Evolutionary conservation across 2,888 invertebrate species (phyloP).

Genomic region (Dichetophora obliterata): DNA sequence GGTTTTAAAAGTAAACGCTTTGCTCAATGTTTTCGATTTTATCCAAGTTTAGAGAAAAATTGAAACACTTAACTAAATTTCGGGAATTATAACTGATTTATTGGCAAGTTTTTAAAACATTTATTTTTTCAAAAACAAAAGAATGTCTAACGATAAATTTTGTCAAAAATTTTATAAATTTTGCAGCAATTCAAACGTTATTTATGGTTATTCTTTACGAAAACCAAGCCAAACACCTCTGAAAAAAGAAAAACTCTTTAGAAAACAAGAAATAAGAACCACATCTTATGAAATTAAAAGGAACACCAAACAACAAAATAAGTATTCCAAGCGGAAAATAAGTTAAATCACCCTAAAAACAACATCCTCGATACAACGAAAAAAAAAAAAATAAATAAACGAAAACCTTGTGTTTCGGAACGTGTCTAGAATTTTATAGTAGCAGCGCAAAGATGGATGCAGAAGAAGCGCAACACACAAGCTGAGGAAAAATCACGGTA

Average conservation of each 20-base stretch:
- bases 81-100: not conserved
- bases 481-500: not conserved
- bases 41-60: no score
- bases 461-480: not conserved
- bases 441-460: not conserved
- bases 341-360: slow-evolving; percentile 33
- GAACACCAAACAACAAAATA: slow-evolving; percentile 17
- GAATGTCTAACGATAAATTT: not conserved
- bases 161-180: not conserved
- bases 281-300: not conserved
- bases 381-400: no score
- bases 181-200: not conserved
- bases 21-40: no score
- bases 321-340: slow-evolving; percentile 36
- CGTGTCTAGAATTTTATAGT: slow-evolving; percentile 9
- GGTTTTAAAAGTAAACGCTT: no score
- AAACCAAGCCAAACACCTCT: no score
- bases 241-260: no score
- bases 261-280: no score
- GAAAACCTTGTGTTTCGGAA: not conserved
- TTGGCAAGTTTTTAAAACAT: no score
- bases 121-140: no score
- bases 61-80: not conserved
- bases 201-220: no score
- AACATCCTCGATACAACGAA: not conserved